These are phyloP conservation scores for Macrobrachium rosenbergii DNA, from an alignment of 1,140 invertebrate genomes.

Conservation along the genomic window DNA sequence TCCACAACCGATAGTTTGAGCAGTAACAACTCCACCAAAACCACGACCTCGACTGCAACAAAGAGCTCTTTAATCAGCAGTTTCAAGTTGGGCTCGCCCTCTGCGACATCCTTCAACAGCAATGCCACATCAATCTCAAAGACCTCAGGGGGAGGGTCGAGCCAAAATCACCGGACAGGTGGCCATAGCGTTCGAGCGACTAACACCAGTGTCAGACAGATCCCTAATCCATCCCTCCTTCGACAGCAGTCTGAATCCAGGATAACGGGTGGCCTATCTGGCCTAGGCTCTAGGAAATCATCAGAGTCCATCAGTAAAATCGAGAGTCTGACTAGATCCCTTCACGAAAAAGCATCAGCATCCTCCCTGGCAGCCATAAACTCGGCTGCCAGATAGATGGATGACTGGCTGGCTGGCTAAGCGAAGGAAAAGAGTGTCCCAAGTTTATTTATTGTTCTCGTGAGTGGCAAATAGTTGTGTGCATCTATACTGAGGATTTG, in stretches of 20 bases:
- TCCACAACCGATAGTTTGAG: constrained; percentile 10
- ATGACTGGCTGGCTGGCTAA: too few relatives aligned
- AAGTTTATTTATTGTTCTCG: background rate
- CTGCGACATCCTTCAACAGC: constrained; percentile 12
- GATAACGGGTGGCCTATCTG: constrained; percentile 47
- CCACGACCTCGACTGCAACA: constrained; percentile 8
- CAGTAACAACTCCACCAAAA: constrained; percentile 14
- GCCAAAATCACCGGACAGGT: constrained; percentile 1
- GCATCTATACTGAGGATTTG: background rate
- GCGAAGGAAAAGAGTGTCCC: background rate
- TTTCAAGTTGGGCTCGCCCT: constrained; percentile 10
- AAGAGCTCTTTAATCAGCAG: background rate
- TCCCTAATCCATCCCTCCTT: constrained; percentile 66
- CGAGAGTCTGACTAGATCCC: constrained; percentile 63
- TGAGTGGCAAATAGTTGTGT: background rate
- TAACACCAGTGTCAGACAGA: constrained; percentile 66
- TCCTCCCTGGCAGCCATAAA: constrained; percentile 60
- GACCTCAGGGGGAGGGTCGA: constrained; percentile 24
- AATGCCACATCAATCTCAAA: constrained; percentile 6
- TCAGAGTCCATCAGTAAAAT: constrained; percentile 63
- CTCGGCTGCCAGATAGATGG: constrained; percentile 50
- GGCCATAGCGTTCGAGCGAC: constrained; percentile 52
- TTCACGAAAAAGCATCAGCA: constrained; percentile 63
- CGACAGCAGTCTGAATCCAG: constrained; percentile 65
- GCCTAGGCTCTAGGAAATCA: constrained; percentile 40